Evolutionary conservation across 2,888 invertebrate genomes (phyloP).

Genomic region (Micropterix aruncella): DNA sequence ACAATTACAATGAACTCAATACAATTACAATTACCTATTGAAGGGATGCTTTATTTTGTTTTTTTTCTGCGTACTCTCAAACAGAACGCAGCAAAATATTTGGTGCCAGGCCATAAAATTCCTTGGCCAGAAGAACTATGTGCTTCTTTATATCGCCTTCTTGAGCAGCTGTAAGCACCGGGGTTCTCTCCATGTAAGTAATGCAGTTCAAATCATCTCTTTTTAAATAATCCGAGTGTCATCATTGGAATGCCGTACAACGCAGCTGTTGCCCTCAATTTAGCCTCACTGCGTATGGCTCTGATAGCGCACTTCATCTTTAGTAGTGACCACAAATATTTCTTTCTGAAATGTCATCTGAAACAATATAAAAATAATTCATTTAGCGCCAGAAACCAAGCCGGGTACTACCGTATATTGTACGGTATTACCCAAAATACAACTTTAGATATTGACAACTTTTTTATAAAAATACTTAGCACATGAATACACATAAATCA

Average conservation of each 20-base stretch:
- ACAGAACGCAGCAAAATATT: too few species aligned
- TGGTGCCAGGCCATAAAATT: too few species aligned
- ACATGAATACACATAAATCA: too few species aligned
- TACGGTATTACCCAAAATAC: too few species aligned
- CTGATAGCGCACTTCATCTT: slow-evolving; percentile 1
- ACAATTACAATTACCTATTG: too few species aligned
- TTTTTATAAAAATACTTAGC: too few species aligned
- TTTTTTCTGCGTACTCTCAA: too few species aligned
- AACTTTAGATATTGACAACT: too few species aligned
- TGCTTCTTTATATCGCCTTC: slow-evolving; percentile 1
- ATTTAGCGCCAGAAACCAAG: too few species aligned
- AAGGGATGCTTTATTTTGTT: too few species aligned
- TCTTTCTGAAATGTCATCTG: neutral
- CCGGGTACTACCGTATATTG: too few species aligned
- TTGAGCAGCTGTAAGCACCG: slow-evolving; percentile 1
- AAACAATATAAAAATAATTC: slow-evolving; percentile 2
- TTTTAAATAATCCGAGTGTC: slow-evolving; percentile 1
- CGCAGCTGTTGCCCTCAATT: slow-evolving; percentile 1
- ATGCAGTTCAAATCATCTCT: slow-evolving; percentile 1
- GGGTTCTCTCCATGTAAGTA: neutral
- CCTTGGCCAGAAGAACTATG: slow-evolving; percentile 1
- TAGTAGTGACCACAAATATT: neutral
- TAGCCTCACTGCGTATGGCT: neutral
- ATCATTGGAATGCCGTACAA: slow-evolving; percentile 1
- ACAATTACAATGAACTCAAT: too few species aligned